These are phyloP conservation scores for Drosophila fungiperda DNA, from an alignment of 2,888 invertebrate genomes.

Conservation along the genomic window DNA sequence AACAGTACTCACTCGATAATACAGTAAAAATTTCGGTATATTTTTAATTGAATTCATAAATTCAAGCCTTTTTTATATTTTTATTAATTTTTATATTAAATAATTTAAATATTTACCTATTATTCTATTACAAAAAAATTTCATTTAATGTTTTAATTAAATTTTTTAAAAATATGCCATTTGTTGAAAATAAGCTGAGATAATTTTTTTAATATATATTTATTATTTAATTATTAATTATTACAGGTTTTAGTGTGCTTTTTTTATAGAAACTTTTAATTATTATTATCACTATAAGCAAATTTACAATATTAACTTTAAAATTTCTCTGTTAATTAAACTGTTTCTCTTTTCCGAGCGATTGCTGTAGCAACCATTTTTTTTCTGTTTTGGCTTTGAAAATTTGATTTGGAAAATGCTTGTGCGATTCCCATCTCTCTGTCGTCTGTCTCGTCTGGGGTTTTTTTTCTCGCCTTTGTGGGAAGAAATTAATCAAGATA, in stretches of 20 bases:
- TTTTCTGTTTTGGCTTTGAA: slow-evolving; percentile 44
- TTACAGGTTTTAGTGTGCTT: no score
- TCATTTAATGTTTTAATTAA: no score
- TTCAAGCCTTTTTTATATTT: no score
- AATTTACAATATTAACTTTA: background rate
- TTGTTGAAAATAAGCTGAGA: background rate
- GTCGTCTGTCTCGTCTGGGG: slow-evolving; percentile 30
- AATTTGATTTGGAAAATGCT: slow-evolving; percentile 77
- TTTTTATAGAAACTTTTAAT: background rate
- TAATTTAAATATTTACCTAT: no score
- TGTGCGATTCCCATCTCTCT: slow-evolving; percentile 28
- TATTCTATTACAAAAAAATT: no score
- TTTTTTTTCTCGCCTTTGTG: slow-evolving; percentile 44
- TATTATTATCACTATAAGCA: background rate
- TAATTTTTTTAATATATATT: no score
- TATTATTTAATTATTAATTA: no score
- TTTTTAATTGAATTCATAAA: no score
- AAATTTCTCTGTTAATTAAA: no score
- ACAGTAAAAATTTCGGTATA: background rate
- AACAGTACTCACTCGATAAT: background rate
- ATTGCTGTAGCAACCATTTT: slow-evolving; percentile 18
- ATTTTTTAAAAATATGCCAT: no score
- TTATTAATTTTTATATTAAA: no score
- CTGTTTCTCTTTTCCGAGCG: background rate
- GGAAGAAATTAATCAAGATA: slow-evolving; percentile 76